A percentile compares a stretch with the other conserved stretches of the same genome.
phyloP scores from a whole-genome alignment of 2,797 vertebrate species.

The Sandelia bainsii region DNA sequence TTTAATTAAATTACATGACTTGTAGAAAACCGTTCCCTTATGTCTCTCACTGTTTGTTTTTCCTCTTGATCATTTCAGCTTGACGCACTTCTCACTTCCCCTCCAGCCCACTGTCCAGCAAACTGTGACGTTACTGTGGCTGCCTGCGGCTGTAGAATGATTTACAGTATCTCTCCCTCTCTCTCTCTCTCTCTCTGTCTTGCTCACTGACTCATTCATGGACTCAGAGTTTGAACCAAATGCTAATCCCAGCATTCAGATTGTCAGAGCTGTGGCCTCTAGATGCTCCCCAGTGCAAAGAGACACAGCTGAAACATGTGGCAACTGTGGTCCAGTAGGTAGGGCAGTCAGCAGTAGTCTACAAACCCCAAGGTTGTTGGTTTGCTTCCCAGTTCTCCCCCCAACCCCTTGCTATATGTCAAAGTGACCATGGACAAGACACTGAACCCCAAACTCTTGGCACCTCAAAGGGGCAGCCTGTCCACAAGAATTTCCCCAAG shows the following conservation, averaged over 20 bases:
- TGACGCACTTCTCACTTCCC: constrained; percentile 70
- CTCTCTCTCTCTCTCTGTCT: constrained; percentile 36
- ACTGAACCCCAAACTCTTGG: too few species aligned
- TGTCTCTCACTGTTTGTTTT: constrained; percentile 43
- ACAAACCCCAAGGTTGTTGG: too few species aligned
- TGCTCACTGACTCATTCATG: constrained; percentile 71
- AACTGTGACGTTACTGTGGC: constrained; percentile 66
- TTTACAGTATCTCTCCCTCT: constrained; percentile 59
- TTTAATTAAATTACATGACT: constrained; percentile 31
- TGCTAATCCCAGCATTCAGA: constrained; percentile 82
- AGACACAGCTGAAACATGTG: constrained; percentile 30
- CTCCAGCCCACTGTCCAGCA: constrained; percentile 60
- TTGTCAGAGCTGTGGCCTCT: constrained; percentile 51
- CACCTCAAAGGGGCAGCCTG: too few species aligned
- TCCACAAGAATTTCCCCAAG: too few species aligned
- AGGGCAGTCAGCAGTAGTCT: too few species aligned
- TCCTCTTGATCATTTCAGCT: constrained; percentile 61
- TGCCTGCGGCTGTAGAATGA: constrained; percentile 65
- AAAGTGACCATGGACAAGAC: too few species aligned
- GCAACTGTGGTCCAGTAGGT: too few species aligned
- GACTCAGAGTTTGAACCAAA: constrained; percentile 67
- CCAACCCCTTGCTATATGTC: too few species aligned
- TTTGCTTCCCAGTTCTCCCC: too few species aligned
- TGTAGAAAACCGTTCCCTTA: constrained; percentile 7
- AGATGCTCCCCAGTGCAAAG: constrained; percentile 46